Base-by-base conservation (phyloP, 2,888 invertebrate genomes). In the Sminthurides aquaticus region DNA sequence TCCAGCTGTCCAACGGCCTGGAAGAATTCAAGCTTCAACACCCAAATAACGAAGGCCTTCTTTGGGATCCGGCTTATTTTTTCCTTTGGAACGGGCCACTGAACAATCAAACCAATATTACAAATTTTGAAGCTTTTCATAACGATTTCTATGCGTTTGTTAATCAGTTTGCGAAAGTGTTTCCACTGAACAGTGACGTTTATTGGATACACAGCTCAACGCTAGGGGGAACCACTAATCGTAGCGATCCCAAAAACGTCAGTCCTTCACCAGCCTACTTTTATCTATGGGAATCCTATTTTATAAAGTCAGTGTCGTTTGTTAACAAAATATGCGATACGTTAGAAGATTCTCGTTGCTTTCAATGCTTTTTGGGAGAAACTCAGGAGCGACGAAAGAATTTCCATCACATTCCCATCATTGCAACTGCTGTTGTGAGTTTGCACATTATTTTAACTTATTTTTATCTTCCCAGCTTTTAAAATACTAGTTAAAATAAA, bases 371-470 rank as follows among this genome's bases (percentile, higher is more conserved):
- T 2, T 34, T 34, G 1, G 24, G 29, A 54, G 28, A 25, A 15
- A 61, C 52, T 54, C 54, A 25, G 61, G 15, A 54, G 5, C 54
- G 61, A 3, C n/a, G 61, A 3, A 29, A 24, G 5, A 29, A 61
- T 55, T 61, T 54, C 29, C 11, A 55, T 15, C 52, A 54, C 18
- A 54, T 24, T 11, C 11, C 28, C 2, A 54, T 61, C 5, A 61
- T 34, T 29, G 61, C 61, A 3, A 61, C 61, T 61, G 61, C 28
- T 29, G 55, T 55, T 5, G 61, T 61, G 54, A 29, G 52, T 11
- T 24, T 25, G 20, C 22, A 3, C 3, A 24, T 27, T 24, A 48
- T 26, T 20, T 5, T 8, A 3, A 8, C 22, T 20, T 8, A 49
- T 49, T n/a, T n/a, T n/a, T n/a, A n/a, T n/a, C n/a, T n/a, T n/a